Conservation (phyloP, 2,113 vertebrate species). For the Monarcha castaneiventris region DNA sequence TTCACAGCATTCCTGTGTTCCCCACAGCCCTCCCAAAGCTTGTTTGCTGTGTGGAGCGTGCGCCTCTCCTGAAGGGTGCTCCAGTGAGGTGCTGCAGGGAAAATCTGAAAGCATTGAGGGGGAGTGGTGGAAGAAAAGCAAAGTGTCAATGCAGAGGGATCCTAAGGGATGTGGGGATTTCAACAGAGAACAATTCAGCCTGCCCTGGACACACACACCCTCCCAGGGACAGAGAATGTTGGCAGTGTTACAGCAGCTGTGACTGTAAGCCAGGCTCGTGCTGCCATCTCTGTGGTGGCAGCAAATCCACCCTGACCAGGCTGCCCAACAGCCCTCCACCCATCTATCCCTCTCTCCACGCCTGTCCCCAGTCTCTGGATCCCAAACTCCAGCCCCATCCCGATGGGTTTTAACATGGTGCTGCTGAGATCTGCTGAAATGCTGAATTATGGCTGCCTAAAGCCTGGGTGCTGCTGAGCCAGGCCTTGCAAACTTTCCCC, state of each 20-base stretch:
- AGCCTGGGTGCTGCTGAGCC: not conserved
- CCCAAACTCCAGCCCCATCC: not conserved
- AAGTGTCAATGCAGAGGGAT: not conserved
- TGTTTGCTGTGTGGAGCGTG: fast-evolving
- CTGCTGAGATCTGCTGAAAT: not conserved
- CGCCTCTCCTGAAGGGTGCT: not conserved
- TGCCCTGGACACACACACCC: not conserved
- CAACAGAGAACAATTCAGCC: not conserved
- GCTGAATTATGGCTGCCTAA: not conserved
- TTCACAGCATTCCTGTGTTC: not conserved
- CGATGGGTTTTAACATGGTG: fast-evolving
- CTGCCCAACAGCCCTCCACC: not conserved
- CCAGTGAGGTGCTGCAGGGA: not conserved
- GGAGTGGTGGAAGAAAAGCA: not conserved
- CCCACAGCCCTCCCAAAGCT: not conserved
- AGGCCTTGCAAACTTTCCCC: not conserved
- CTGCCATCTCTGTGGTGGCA: not conserved
- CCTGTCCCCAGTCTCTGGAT: not conserved
- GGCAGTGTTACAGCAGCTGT: fast-evolving
- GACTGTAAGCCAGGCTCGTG: not conserved
- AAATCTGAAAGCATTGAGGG: not conserved
- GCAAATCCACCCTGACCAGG: not conserved
- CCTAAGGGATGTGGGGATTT: not conserved
- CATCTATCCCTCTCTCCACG: fast-evolving
- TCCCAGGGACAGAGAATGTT: not conserved